These are phyloP conservation scores for Aulostomus chinensis DNA, from an alignment of 2,797 vertebrate species.

Conservation along the genomic window DNA sequence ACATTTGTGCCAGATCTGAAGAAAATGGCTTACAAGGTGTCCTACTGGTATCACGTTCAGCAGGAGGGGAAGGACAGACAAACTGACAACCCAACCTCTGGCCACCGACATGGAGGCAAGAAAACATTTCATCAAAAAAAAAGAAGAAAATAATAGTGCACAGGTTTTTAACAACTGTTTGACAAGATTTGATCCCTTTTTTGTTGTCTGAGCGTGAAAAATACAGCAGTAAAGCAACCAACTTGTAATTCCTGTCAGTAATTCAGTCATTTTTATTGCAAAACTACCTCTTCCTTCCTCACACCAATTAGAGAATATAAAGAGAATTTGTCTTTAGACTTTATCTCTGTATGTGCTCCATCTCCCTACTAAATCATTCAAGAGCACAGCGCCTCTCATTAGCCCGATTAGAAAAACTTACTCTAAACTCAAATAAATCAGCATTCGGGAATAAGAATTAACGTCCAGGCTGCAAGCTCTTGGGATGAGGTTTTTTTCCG, in stretches of 20 bases:
- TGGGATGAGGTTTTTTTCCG: conserved; percentile 39
- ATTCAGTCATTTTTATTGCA: conserved; percentile 53
- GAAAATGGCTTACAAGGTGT: no score
- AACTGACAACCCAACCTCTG: no score
- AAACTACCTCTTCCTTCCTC: conserved; percentile 80
- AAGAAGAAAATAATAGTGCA: no score
- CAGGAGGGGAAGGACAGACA: no score
- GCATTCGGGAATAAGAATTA: conserved; percentile 86
- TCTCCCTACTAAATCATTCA: conserved; percentile 89
- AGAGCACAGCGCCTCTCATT: conserved; percentile 88
- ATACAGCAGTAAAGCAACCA: conserved; percentile 36
- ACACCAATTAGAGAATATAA: conserved; percentile 85
- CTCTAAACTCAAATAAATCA: conserved; percentile 92
- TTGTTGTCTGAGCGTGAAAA: conserved; percentile 41
- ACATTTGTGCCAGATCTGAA: no score
- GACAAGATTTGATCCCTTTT: no score
- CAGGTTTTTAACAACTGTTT: no score
- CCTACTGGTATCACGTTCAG: no score
- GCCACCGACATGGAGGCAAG: no score
- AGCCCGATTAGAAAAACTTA: conserved; percentile 92
- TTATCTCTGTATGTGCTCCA: conserved; percentile 64
- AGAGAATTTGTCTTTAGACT: conserved; percentile 83
- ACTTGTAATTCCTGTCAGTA: conserved; percentile 61
- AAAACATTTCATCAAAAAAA: no score
- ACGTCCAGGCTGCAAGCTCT: conserved; percentile 77